Percentiles rank a stretch among this genome's conserved stretches.
phyloP scores from a whole-genome alignment of 2,797 vertebrate genomes.

The Protosalanx chinensis region DNA sequence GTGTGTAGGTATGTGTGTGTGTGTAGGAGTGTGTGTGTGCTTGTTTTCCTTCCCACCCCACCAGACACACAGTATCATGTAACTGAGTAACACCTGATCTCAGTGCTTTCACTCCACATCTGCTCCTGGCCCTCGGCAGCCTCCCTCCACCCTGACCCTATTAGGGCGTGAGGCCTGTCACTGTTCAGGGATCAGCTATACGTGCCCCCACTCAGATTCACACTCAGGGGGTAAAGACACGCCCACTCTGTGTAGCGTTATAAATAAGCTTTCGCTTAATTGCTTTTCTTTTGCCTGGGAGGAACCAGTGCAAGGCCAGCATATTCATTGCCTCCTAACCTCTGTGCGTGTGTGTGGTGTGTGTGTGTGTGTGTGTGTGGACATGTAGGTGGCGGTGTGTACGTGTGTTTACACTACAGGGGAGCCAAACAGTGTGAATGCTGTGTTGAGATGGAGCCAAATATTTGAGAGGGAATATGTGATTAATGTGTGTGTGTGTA shows the following conservation, averaged over 20 bases:
- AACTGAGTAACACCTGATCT: not conserved
- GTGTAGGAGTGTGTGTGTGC: not conserved
- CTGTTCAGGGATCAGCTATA: constrained; percentile 38
- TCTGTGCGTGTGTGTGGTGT: constrained; percentile 29
- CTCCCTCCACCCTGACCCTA: constrained; percentile 35
- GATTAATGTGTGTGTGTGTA: constrained; percentile 17
- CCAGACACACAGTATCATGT: not conserved
- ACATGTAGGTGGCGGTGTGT: not conserved
- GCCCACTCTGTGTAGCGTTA: constrained; percentile 50
- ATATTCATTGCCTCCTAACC: constrained; percentile 59
- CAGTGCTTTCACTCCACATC: not conserved
- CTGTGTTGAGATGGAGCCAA: constrained; percentile 1
- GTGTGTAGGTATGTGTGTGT: too few species aligned
- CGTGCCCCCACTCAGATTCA: constrained; percentile 52
- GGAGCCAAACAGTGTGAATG: not conserved
- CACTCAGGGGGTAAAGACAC: constrained; percentile 35
- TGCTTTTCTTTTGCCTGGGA: constrained; percentile 48
- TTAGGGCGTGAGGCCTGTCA: constrained; percentile 41
- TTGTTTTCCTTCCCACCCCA: not conserved
- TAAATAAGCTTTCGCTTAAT: constrained; percentile 69
- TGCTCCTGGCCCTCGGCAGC: constrained; percentile 20
- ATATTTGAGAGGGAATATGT: constrained; percentile 5
- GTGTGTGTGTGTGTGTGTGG: constrained; percentile 5
- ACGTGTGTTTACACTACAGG: not conserved
- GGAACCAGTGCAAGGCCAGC: constrained; percentile 50